Evolutionary conservation across 92 coral and sea anemone species (phyloP).

Genomic region (Zoanthus sansibaricus): DNA sequence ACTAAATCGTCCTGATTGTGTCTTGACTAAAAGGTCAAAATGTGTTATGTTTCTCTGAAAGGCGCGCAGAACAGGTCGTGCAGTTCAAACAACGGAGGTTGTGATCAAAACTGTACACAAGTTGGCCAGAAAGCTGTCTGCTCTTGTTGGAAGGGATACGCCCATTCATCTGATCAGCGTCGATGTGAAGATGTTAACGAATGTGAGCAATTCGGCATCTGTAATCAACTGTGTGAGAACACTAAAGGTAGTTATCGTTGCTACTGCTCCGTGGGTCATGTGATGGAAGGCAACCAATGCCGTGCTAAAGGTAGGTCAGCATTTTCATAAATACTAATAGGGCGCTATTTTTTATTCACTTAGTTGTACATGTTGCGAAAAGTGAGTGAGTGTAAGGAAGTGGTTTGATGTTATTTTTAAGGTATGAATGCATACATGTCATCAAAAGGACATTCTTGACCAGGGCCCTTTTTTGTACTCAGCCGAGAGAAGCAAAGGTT

Average conservation of each 20-base stretch:
- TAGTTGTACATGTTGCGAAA: too few relatives aligned
- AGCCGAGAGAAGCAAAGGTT: too few relatives aligned
- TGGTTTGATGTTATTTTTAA: too few relatives aligned
- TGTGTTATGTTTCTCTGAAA: not conserved
- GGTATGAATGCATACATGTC: too few relatives aligned
- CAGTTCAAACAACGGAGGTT: constrained; percentile 73
- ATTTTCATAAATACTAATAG: too few relatives aligned
- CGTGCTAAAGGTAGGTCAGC: constrained; percentile 73
- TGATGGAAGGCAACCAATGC: constrained; percentile 62
- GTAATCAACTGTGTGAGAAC: constrained; percentile 89
- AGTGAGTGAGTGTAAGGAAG: too few relatives aligned
- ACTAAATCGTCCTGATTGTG: too few relatives aligned
- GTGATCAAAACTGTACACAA: constrained; percentile 85
- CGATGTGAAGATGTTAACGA: constrained; percentile 89
- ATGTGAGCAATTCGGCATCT: constrained; percentile 76
- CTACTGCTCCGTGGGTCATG: constrained; percentile 80
- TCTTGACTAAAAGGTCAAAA: too few relatives aligned
- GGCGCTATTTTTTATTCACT: too few relatives aligned
- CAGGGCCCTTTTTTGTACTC: too few relatives aligned
- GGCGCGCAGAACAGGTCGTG: constrained; percentile 62
- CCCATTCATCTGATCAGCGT: constrained; percentile 52
- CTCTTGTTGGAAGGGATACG: constrained; percentile 83
- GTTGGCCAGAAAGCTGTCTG: constrained; percentile 78
- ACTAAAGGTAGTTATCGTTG: constrained; percentile 89
- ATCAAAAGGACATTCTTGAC: too few relatives aligned